Evolutionary conservation across 2,113 vertebrate species (phyloP), one percentile per base, ranked within the genome.

Genomic region (Aptenodytes forsteri): DNA sequence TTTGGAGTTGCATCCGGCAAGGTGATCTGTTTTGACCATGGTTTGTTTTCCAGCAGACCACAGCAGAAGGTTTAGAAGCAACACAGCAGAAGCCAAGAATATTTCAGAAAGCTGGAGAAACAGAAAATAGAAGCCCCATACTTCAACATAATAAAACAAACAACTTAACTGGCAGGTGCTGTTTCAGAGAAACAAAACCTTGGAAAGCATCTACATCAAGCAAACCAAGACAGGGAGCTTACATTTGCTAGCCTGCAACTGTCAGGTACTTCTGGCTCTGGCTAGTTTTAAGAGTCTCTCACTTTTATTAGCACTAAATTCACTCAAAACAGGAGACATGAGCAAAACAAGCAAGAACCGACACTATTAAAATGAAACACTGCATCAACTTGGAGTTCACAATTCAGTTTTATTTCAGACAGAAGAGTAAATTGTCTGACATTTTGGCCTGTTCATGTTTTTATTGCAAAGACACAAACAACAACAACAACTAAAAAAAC

Each of bases 271-370:
- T 81, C 70, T 83, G 59, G 38, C n/a, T 90, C 85, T 67, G 67
- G 47, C 42, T 62, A 86, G 46, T 89, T 90, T 87, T 90, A 96
- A 93, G 71, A 93, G 88, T 69, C 59, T 75, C 80, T 95, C 76
- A 58, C 76, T 97, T 96, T 95, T 96, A 94, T 86, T 81, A 97
- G 92, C 88, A 95, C 79, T 97, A 94, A 95, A 96, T 93, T 93
- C 85, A 90, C 85, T 87, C 88, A 89, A 79, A 97, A 42, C 56
- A 93, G 64, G 59, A 87, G 88, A 93, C 56, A 54, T 0, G 3
- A 50, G 69, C 62, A 93, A 93, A 96, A 82, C 56, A 93, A 95
- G 90, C 64, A 91, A 22, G 26, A 81, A 38, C 55, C 67, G 85
- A 94, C 56, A 65, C 96, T 79, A 95, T 92, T 96, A 97, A 97